A percentile compares a stretch with the other conserved stretches of the same genome.
These are phyloP conservation scores for Hipparchia sbordonii DNA, from an alignment of 2,888 invertebrate genomes.

Conservation along the genomic window DNA sequence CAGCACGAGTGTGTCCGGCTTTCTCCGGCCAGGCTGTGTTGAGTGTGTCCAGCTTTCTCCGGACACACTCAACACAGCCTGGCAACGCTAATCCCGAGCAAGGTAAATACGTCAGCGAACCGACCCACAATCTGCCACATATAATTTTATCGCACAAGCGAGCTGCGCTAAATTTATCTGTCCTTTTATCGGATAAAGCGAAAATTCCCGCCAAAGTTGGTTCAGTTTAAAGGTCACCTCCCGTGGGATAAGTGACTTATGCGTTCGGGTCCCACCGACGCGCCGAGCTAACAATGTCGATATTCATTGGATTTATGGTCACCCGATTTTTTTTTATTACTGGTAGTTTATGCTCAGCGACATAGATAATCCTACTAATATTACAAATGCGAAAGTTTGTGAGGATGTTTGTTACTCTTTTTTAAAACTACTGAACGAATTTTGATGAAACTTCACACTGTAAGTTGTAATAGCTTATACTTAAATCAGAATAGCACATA, in stretches of 20 bases:
- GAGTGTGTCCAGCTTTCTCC: no score
- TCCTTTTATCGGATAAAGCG: constrained; percentile 33
- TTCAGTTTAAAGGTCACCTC: constrained; percentile 48
- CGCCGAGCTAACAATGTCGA: constrained; percentile 47
- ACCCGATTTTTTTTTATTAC: constrained; percentile 30
- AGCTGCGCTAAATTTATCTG: constrained; percentile 42
- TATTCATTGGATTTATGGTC: constrained; percentile 49
- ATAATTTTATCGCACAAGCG: constrained; percentile 36
- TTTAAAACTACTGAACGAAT: no score
- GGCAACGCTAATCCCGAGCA: not conserved
- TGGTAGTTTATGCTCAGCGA: no score
- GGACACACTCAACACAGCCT: no score
- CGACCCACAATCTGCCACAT: constrained; percentile 30
- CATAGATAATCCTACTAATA: no score
- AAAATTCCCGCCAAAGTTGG: constrained; percentile 43
- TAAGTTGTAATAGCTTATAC: no score
- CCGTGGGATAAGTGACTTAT: constrained; percentile 50
- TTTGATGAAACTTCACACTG: no score
- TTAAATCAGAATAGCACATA: no score
- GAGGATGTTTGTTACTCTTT: no score
- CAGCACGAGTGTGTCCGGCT: no score
- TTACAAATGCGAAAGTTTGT: no score
- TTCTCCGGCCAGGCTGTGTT: no score
- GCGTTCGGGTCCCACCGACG: constrained; percentile 43
- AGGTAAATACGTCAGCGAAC: constrained; percentile 5